phyloP scores from a whole-genome alignment of 2,797 vertebrate species.

The Pseudochirops cupreus region DNA sequence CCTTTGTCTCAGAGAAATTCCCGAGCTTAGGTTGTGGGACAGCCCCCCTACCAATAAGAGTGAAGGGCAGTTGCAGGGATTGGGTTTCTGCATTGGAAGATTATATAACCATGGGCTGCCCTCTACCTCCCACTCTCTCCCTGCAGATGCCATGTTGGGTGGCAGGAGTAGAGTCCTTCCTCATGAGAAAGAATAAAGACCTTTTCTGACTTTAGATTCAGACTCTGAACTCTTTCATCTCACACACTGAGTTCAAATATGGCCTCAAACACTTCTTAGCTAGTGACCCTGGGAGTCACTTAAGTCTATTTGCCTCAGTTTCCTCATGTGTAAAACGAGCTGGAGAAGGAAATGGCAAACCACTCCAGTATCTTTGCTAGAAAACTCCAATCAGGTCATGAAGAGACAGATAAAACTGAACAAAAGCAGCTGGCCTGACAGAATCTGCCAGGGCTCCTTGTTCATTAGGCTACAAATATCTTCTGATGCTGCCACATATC shows the following conservation, averaged over 20 bases:
- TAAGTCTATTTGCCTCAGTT: neutral
- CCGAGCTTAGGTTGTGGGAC: too few relatives aligned
- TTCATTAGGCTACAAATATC: neutral
- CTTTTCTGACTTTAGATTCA: too few relatives aligned
- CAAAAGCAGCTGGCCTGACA: neutral
- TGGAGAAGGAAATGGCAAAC: neutral
- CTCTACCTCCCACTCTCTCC: too few relatives aligned
- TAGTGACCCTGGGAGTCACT: neutral
- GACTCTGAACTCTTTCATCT: too few relatives aligned
- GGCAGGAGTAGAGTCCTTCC: too few relatives aligned
- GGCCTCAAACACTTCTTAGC: neutral
- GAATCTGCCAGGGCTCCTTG: neutral
- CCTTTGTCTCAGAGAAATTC: too few relatives aligned
- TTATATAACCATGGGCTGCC: too few relatives aligned
- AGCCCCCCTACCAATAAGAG: too few relatives aligned
- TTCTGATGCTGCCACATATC: neutral
- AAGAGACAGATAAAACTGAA: neutral
- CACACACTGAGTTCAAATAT: neutral
- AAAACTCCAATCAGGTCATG: neutral
- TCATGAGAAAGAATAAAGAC: too few relatives aligned
- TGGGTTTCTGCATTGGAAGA: too few relatives aligned
- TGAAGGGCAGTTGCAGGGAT: too few relatives aligned
- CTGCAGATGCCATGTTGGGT: too few relatives aligned
- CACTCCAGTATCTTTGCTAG: neutral
- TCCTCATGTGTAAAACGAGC: neutral